Base-by-base conservation (phyloP, 2,888 invertebrate species). In the Apodemia zela region DNA sequence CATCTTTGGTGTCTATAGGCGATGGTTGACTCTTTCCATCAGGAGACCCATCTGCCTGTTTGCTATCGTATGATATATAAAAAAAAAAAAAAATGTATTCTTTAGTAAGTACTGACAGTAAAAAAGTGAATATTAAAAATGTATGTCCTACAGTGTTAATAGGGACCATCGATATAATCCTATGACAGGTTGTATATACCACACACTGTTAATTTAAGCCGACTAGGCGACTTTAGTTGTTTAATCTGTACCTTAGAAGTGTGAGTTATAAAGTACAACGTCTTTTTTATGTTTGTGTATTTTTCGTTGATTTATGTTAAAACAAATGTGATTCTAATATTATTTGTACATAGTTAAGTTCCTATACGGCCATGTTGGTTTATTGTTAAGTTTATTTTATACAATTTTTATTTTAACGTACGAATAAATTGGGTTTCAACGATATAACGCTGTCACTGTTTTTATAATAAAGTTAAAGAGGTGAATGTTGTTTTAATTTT, bases 301-400 rank as follows among this genome's bases (percentile, higher is more conserved):
- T 70, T 70, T 71, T 68, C 67, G 69, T 69, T 72, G 68, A 68
- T 71, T 69, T 64, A 65, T 68, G 63, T 64, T 63, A 15, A 45
- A 45, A 45, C 42, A 68, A 69, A 67, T 70, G 74, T 75, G 74
- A 74, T 73, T 67, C 67, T 72, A 63, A 68, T 54, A 54, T 71
- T 70, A 69, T 72, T 69, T 74, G 74, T 73, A 72, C 64, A 73
- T 73, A 74, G 71, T 71, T 73, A 69, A 69, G 72, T 74, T 73
- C 69, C 71, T 71, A 71, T 68, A 67, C 67, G 68, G 74, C 73
- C 74, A 74, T 74, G 71, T 72, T 72, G 68, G 67, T 71, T 72
- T 71, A 65, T 71, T 73, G 73, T 74, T 73, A 73, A 70, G 72
- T 74, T 73, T 74, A 73, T 66, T 68, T 68, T 72, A 69, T 69